Evolutionary conservation across 2,888 invertebrate species (phyloP), one percentile per base, ranked within the genome.

Genomic region (Morpho helenor): DNA sequence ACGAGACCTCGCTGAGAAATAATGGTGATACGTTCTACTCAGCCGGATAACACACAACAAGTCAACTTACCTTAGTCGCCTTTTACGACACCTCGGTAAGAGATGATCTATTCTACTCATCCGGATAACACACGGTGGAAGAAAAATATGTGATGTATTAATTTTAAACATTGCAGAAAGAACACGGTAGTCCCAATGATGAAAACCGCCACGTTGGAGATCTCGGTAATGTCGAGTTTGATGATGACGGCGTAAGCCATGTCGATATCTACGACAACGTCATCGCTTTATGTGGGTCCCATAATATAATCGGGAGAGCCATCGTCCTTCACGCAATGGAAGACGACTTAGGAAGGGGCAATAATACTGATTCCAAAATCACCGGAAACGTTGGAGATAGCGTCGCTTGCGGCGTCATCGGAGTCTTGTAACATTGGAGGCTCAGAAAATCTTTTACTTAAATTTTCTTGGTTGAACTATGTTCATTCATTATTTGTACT

Each of bases 341-440:
- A 49, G 97, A 97, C 70, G 97, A 97, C 86, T 92, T 94, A 61
- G 97, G 97, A 31, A 90, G 85, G 68, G 93, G 93, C 10, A 91
- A 91, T 10, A 92, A 93, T 66, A 87, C 92, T 0, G 95, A 95
- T 68, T 97, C 96, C 45, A 88, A 91, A 81, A 94, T 92, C 67
- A 97, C 96, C 0, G 97, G 97, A 67, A 95, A 97, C 74, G 95
- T 97, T 7, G 97, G 97, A 1, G 93, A 92, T 3, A 92, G 97
- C 61, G 87, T 94, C 51, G 96, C 94, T 7, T 97, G 97, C 73
- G 97, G 96, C 48, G 93, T 96, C 76, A 94, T 97, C 75, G 95
- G 95, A 74, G 91, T 94, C 70, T 79, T 93, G 95, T 96, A 95
- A 66, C 60, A 4, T n/a, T 8, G 31, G 31, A 31, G 5, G 5